Percentiles rank a stretch among this genome's conserved stretches.
These are phyloP conservation scores for Ophioderma brevispina DNA, from an alignment of 35 echinoderm and acorn worm species.

Conservation along the genomic window DNA sequence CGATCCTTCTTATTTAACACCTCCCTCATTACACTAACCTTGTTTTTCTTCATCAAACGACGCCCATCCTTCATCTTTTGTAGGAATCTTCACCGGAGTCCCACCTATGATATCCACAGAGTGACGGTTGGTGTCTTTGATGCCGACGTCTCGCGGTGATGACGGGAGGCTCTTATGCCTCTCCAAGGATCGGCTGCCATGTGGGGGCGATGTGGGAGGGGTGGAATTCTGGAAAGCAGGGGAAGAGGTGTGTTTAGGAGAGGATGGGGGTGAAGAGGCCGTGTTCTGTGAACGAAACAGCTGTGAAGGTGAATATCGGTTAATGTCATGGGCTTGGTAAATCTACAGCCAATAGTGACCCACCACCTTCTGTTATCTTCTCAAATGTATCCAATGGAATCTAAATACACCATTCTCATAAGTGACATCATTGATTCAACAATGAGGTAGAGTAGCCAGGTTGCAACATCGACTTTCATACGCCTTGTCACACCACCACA, in stretches of 20 bases:
- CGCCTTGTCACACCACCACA: no score
- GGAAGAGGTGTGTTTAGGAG: slow-evolving; percentile 34
- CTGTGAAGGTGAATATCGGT: background rate
- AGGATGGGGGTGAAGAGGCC: slow-evolving; percentile 46
- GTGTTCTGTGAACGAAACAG: background rate
- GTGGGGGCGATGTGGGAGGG: slow-evolving; percentile 15
- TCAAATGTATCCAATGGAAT: no score
- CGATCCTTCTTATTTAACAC: no score
- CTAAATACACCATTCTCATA: no score
- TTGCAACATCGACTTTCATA: no score
- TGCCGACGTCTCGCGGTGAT: background rate
- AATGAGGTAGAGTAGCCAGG: no score
- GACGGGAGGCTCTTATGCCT: slow-evolving; percentile 45
- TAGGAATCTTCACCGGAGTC: slow-evolving; percentile 11
- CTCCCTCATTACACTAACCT: no score
- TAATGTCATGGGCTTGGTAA: background rate
- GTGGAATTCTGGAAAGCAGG: background rate
- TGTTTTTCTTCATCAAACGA: slow-evolving; percentile 60
- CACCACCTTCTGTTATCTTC: no score
- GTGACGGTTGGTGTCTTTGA: background rate
- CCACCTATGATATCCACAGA: slow-evolving; percentile 35
- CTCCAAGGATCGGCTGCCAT: slow-evolving; percentile 25
- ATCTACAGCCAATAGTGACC: no score
- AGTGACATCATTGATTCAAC: no score
- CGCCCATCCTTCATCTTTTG: slow-evolving; percentile 74